Conservation (phyloP, 92 coral and sea anemone genomes). For the Isaurus tuberculatus region DNA sequence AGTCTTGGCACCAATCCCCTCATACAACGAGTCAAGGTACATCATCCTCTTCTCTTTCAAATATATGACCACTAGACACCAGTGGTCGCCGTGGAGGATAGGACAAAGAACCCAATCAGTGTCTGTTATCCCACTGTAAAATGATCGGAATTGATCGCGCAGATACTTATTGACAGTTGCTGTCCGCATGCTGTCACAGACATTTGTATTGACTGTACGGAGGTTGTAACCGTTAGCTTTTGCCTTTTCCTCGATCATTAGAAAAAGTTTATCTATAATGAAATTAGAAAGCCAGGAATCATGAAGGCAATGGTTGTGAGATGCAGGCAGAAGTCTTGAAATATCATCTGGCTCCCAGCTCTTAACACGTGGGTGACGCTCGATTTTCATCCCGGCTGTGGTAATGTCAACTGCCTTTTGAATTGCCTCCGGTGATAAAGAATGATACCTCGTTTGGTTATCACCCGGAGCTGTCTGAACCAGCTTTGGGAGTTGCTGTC, state of each 20-base stretch:
- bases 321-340: conserved; percentile 53
- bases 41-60: conserved; percentile 62
- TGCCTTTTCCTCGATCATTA: conserved; percentile 50
- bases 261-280: conserved; percentile 24
- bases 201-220: conserved; percentile 53
- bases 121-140: conserved; percentile 46
- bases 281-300: conserved; percentile 31
- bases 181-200: conserved; percentile 48
- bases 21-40: conserved; percentile 57
- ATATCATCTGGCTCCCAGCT: conserved; percentile 55
- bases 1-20: conserved; percentile 56
- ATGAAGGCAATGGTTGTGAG: conserved; percentile 27
- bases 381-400: conserved; percentile 42
- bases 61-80: conserved; percentile 47
- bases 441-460: conserved; percentile 23
- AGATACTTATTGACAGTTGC: conserved; percentile 39
- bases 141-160: conserved; percentile 21
- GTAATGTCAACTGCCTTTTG: conserved; percentile 48
- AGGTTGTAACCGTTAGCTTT: conserved; percentile 33
- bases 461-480: conserved; percentile 32
- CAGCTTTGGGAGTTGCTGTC: conserved; percentile 7
- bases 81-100: conserved; percentile 59
- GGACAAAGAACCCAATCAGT: conserved; percentile 55
- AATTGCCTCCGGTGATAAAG: conserved; percentile 32
- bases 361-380: conserved; percentile 43